Evolutionary conservation across 2,113 vertebrate genomes (phyloP).

Genomic region (Odocoileus hemionus): DNA sequence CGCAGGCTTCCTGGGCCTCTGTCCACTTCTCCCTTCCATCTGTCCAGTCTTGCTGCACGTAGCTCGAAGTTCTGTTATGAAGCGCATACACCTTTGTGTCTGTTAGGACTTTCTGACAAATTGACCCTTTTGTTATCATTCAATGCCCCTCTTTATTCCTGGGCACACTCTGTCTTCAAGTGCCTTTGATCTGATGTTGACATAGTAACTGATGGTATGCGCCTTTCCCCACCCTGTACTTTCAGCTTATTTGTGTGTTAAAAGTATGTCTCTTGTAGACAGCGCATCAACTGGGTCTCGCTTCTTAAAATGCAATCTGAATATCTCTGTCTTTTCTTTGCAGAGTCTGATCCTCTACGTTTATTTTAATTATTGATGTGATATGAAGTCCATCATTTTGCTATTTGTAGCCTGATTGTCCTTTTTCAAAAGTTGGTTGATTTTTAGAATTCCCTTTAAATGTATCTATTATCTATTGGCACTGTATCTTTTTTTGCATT

Average conservation of each 20-base stretch:
- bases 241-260: not conserved
- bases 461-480: not conserved
- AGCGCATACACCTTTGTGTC: not conserved
- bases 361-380: not conserved
- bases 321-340: not conserved
- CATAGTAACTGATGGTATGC: fast-evolving
- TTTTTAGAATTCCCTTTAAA: not conserved
- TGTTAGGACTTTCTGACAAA: not conserved
- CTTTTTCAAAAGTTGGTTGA: not conserved
- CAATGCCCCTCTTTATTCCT: not conserved
- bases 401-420: too few relatives aligned
- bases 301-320: not conserved
- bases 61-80: not conserved
- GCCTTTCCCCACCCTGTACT: not conserved
- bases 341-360: not conserved
- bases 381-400: not conserved
- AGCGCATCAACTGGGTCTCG: not conserved
- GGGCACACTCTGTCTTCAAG: not conserved
- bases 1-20: not conserved
- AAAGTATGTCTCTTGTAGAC: not conserved
- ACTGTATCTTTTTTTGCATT: not conserved
- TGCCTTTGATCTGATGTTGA: not conserved
- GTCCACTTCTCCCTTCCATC: not conserved
- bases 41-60: fast-evolving
- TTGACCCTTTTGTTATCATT: not conserved